Conservation (phyloP, 1,140 invertebrate species). For the Heterodera schachtii region DNA sequence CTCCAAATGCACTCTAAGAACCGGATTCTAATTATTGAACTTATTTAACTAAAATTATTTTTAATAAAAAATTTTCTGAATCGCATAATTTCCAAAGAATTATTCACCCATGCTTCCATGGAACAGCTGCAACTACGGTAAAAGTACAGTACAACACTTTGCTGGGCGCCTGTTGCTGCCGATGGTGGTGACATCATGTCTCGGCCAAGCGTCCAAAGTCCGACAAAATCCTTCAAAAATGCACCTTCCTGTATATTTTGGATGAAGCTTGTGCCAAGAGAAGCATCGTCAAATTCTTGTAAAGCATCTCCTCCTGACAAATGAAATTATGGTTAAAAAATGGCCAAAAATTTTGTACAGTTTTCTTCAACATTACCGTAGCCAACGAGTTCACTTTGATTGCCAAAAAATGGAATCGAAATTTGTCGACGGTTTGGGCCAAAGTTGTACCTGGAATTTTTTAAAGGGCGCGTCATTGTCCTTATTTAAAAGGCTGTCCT, state of each 20-base stretch:
- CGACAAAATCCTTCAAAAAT: slow-evolving; percentile 17
- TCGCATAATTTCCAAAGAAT: too few relatives aligned
- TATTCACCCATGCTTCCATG: slow-evolving; percentile 18
- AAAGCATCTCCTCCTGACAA: not conserved
- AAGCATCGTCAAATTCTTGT: not conserved
- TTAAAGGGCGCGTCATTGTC: not conserved
- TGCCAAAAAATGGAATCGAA: not conserved
- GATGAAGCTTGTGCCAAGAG: not conserved
- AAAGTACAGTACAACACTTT: not conserved
- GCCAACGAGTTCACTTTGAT: not conserved
- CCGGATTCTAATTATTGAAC: too few relatives aligned
- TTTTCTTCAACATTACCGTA: not conserved
- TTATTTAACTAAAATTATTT: too few relatives aligned
- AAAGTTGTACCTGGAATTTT: not conserved
- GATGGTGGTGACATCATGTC: not conserved
- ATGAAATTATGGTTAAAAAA: not conserved
- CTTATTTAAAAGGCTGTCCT: too few relatives aligned
- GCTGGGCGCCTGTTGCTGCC: not conserved
- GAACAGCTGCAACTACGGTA: slow-evolving; percentile 18
- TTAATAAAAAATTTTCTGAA: too few relatives aligned
- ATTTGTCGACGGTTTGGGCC: not conserved
- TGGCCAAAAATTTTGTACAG: too few relatives aligned
- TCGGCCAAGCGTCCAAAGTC: slow-evolving; percentile 8
- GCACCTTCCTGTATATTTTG: not conserved
- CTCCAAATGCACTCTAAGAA: too few relatives aligned